Evolutionary conservation across 2,797 vertebrate species (phyloP).

Genomic region (Malacoraja senta): DNA sequence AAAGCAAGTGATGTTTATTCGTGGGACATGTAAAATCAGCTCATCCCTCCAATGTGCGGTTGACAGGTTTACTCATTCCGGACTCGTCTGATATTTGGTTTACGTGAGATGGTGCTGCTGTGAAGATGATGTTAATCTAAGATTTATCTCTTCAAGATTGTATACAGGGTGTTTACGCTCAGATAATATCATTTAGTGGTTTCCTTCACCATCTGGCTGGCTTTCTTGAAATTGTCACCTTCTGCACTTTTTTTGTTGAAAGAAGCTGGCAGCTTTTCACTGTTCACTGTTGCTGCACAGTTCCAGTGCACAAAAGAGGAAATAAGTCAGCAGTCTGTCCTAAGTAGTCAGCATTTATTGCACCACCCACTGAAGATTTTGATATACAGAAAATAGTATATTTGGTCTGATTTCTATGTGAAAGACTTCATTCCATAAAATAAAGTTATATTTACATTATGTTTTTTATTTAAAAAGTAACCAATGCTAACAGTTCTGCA

Average conservation of each 20-base stretch:
- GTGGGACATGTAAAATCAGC: background rate
- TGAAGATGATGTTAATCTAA: background rate
- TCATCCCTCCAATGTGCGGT: background rate
- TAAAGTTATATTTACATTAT: background rate
- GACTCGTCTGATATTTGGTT: background rate
- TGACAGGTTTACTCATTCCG: background rate
- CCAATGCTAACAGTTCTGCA: background rate
- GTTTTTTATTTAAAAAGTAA: background rate
- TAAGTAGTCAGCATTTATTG: background rate
- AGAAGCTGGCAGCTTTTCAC: background rate
- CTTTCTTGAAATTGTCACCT: constrained; percentile 23
- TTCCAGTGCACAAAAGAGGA: background rate
- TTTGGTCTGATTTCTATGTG: background rate
- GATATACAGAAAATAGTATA: background rate
- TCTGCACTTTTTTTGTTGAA: constrained; percentile 17
- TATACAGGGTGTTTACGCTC: background rate
- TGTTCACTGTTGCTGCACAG: too few relatives aligned
- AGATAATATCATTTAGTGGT: constrained; percentile 16
- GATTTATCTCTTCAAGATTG: background rate
- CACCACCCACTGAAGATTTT: background rate
- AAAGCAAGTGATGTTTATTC: background rate
- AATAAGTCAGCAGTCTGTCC: background rate
- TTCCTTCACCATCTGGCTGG: constrained; percentile 33
- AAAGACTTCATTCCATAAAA: background rate
- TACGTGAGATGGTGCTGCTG: background rate